These are phyloP conservation scores for mouse (Mus musculus) DNA, from an alignment of 2,113 vertebrate species.

Conservation along the genomic window GRCm39 chr11:102924501-102925000, in stretches of 20 bases:
- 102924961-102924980: slow-evolving; percentile 76
- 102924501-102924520: too few relatives aligned
- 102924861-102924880: slow-evolving; percentile 56
- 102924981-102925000: slow-evolving; percentile 74
- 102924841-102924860: slow-evolving; percentile 62
- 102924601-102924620: background rate
- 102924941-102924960: slow-evolving; percentile 80
- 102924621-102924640: background rate
- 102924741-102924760: background rate
- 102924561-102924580: too few relatives aligned
- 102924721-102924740: background rate
- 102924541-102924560: too few relatives aligned
- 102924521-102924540: too few relatives aligned
- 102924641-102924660: background rate
- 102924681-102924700: background rate
- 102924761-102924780: background rate
- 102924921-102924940: slow-evolving; percentile 82
- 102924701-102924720: background rate
- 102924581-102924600: too few relatives aligned
- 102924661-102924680: background rate
- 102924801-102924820: slow-evolving; percentile 59
- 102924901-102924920: slow-evolving; percentile 69
- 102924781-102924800: slow-evolving; percentile 53
- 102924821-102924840: slow-evolving; percentile 65
- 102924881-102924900: slow-evolving; percentile 73